phyloP scores from a whole-genome alignment of 2,888 invertebrate species.

The Tridacna gigas region DNA sequence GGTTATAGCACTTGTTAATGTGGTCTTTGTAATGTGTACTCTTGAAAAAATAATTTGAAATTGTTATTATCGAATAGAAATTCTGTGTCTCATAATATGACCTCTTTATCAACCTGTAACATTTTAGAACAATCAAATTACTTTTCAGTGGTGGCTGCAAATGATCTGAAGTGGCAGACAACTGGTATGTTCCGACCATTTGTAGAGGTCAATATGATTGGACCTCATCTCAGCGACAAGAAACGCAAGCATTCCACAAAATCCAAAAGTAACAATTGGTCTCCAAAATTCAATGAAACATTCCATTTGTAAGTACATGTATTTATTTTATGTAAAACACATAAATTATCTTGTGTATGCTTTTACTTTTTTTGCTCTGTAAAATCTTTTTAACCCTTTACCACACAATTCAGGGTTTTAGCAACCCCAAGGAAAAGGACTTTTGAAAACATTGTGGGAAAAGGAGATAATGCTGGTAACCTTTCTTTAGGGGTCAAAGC shows the following conservation, averaged over 20 bases:
- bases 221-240: constrained; percentile 98
- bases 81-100: too few relatives aligned
- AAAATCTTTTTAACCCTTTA: neutral
- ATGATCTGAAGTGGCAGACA: constrained; percentile 98
- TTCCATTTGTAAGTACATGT: constrained; percentile 97
- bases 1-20: too few relatives aligned
- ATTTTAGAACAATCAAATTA: neutral
- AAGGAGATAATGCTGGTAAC: constrained; percentile 4
- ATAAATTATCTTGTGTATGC: neutral
- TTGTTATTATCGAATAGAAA: too few relatives aligned
- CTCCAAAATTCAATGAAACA: constrained; percentile 99
- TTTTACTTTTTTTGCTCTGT: neutral
- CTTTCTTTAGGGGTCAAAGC: too few relatives aligned
- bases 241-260: constrained; percentile 99
- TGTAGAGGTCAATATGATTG: constrained; percentile 98
- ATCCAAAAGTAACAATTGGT: constrained; percentile 99
- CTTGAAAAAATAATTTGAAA: too few relatives aligned
- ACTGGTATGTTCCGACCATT: constrained; percentile 99
- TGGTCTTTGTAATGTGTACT: too few relatives aligned
- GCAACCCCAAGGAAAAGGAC: neutral
- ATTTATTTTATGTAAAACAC: neutral
- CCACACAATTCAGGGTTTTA: neutral
- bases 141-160: constrained; percentile 96
- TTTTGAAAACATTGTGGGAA: neutral
- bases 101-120: too few relatives aligned